Percentiles rank a stretch among this genome's conserved stretches.
Evolutionary conservation across 2,113 vertebrate species (phyloP).

Genomic region (Lophochroa leadbeateri): DNA sequence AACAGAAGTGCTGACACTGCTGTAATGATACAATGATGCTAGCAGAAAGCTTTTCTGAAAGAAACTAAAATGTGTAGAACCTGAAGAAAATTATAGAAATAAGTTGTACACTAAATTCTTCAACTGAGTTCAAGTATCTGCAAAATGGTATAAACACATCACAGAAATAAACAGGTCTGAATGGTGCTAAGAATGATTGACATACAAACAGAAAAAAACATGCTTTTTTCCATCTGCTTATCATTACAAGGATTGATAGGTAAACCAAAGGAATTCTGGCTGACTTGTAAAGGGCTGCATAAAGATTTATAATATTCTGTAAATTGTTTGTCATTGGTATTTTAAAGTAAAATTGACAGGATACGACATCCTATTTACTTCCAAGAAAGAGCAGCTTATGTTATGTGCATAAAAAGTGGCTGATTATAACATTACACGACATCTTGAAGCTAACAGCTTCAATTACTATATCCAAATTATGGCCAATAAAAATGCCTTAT

Average conservation of each 20-base stretch:
- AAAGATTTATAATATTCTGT: constrained; percentile 28
- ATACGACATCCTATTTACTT: constrained; percentile 18
- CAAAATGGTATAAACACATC: not conserved
- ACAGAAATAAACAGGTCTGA: not conserved
- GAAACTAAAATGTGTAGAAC: not conserved
- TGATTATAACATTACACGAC: constrained; percentile 26
- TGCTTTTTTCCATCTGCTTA: constrained; percentile 15
- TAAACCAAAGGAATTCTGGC: constrained; percentile 40
- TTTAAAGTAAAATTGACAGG: constrained; percentile 44
- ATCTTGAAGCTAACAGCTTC: constrained; percentile 55
- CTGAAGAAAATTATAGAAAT: not conserved
- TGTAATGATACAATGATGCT: not conserved
- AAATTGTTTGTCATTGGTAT: constrained; percentile 19
- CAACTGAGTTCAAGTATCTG: not conserved
- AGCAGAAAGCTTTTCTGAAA: not conserved
- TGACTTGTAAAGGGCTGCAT: constrained; percentile 8
- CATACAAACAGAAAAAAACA: not conserved
- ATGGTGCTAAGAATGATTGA: constrained; percentile 2
- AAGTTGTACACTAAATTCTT: not conserved
- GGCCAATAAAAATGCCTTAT: constrained; percentile 31
- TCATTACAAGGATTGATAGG: not conserved
- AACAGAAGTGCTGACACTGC: not conserved
- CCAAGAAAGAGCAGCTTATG: not conserved
- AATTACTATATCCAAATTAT: constrained; percentile 19
- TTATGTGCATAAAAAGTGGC: constrained; percentile 21